Conservation (phyloP, 2,888 invertebrate species). For the Hedya salicella region DNA sequence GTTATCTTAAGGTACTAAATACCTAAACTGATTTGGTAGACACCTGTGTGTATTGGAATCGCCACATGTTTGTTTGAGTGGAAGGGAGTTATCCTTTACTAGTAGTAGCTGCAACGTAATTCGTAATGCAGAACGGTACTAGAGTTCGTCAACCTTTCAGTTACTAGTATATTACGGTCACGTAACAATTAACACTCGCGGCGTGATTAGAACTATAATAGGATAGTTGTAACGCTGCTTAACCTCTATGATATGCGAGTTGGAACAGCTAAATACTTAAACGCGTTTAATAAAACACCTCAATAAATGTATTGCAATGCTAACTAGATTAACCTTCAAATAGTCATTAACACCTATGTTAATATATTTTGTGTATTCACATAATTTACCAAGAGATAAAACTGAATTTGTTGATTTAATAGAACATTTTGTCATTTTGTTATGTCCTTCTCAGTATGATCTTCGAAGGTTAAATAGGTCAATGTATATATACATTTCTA, state of each 20-base stretch:
- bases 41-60: background rate
- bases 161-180: conserved; percentile 29
- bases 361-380: background rate
- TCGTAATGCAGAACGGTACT: conserved; percentile 30
- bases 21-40: background rate
- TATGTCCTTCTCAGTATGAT: background rate
- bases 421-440: background rate
- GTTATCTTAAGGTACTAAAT: background rate
- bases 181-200: conserved; percentile 40
- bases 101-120: conserved; percentile 17
- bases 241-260: conserved; percentile 19
- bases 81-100: conserved; percentile 6
- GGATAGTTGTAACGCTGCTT: conserved; percentile 30
- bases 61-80: too few species aligned
- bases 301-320: background rate
- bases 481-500: too few species aligned
- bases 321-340: conserved; percentile 22
- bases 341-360: conserved; percentile 18
- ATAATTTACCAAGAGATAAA: background rate
- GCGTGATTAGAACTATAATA: conserved; percentile 40
- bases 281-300: too few species aligned
- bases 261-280: conserved; percentile 7
- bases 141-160: conserved; percentile 36
- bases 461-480: background rate
- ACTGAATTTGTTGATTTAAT: background rate